Evolutionary conservation across 2,113 vertebrate genomes (phyloP).

Genomic region (Misgurnus anguillicaudatus): DNA sequence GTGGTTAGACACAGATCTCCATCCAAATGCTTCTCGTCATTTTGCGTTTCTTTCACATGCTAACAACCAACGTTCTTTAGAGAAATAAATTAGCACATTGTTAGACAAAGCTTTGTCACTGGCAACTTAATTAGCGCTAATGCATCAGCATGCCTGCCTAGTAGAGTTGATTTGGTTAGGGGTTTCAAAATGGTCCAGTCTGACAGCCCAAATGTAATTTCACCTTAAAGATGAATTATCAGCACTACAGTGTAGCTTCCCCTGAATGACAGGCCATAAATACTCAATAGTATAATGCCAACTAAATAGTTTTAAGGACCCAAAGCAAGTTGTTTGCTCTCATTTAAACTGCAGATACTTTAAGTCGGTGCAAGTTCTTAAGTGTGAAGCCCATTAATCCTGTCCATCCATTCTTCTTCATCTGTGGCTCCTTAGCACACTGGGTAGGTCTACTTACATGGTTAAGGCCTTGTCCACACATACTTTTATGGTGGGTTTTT

Average conservation of each 20-base stretch:
- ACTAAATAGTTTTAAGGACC: slow-evolving; percentile 53
- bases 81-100: slow-evolving; percentile 54
- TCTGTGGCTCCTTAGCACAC: background rate
- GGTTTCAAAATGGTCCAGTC: slow-evolving; percentile 45
- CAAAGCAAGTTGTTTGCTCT: slow-evolving; percentile 45
- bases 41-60: slow-evolving; percentile 52
- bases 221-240: slow-evolving; percentile 58
- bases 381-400: slow-evolving; percentile 35
- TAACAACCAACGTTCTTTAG: slow-evolving; percentile 50
- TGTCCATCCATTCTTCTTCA: background rate
- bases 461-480: too few species aligned
- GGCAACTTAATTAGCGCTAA: slow-evolving; percentile 57
- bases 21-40: slow-evolving; percentile 34
- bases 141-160: slow-evolving; percentile 43
- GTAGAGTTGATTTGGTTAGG: slow-evolving; percentile 55
- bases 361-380: slow-evolving; percentile 27
- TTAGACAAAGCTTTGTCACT: slow-evolving; percentile 54
- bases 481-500: too few species aligned
- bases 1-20: slow-evolving; percentile 42
- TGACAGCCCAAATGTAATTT: slow-evolving; percentile 52
- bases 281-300: slow-evolving; percentile 53
- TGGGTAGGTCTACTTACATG: background rate
- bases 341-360: slow-evolving; percentile 46
- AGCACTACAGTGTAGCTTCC: slow-evolving; percentile 43
- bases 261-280: slow-evolving; percentile 56